These are phyloP conservation scores for Apteryx owenii DNA, from an alignment of 2,113 vertebrate species.

Conservation along the genomic window DNA sequence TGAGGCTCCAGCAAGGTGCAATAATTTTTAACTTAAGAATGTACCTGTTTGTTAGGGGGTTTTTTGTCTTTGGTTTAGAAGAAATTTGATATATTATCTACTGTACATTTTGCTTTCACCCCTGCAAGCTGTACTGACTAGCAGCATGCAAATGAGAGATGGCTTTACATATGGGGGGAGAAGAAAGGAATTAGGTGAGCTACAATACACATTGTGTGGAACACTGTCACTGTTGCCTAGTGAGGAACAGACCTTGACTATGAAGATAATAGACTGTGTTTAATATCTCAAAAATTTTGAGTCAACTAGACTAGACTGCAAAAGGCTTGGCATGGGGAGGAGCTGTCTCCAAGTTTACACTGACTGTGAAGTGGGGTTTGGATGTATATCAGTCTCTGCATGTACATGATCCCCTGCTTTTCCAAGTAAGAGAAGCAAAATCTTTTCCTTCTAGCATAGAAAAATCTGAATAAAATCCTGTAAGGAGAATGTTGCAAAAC, in stretches of 20 bases:
- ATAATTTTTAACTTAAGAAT: constrained; percentile 6
- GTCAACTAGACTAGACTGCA: not conserved
- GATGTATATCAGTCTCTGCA: not conserved
- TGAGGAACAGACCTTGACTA: not conserved
- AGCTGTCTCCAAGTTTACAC: not conserved
- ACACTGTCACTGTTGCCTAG: not conserved
- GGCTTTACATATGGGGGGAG: not conserved
- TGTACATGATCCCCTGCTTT: not conserved
- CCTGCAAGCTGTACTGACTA: constrained; percentile 33
- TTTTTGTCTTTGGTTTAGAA: constrained; percentile 10
- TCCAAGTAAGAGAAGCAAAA: not conserved
- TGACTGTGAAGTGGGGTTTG: not conserved
- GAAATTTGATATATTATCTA: not conserved
- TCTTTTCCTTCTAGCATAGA: not conserved
- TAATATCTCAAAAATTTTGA: not conserved
- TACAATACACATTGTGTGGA: constrained; percentile 3
- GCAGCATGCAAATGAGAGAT: constrained; percentile 5
- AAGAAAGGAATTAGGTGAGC: not conserved
- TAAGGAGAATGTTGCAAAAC: not conserved
- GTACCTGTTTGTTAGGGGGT: not conserved
- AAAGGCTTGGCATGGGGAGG: not conserved
- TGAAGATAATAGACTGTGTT: not conserved
- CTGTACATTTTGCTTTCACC: not conserved
- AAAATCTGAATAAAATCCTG: not conserved
- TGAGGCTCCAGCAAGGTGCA: constrained; percentile 55